A percentile compares a stretch with the other conserved stretches of the same genome.
These are phyloP conservation scores for Lophius piscatorius DNA, from an alignment of 2,113 vertebrate species.

Conservation along the genomic window DNA sequence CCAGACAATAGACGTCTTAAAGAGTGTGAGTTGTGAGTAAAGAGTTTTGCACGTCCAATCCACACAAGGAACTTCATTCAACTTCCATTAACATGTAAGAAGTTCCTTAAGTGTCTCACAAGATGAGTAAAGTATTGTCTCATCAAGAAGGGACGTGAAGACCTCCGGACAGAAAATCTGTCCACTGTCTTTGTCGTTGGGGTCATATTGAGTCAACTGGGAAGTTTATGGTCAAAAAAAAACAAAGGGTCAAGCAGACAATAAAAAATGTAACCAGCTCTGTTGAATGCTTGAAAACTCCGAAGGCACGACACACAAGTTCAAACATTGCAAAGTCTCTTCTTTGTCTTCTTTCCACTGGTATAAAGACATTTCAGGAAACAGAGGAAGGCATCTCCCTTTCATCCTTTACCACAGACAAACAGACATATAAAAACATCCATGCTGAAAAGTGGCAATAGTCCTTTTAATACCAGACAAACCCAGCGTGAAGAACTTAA, in stretches of 20 bases:
- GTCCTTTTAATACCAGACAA: conserved; percentile 78
- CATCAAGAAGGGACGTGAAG: conserved; percentile 8
- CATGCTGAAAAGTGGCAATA: conserved; percentile 74
- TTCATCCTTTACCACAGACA: conserved; percentile 80
- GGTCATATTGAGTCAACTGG: conserved; percentile 49
- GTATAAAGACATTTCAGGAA: conserved; percentile 70
- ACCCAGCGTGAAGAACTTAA: conserved; percentile 77
- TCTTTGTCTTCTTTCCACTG: conserved; percentile 64
- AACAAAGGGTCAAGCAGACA: conserved; percentile 43
- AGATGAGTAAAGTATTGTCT: conserved; percentile 8
- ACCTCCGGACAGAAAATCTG: conserved; percentile 18
- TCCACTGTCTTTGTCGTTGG: conserved; percentile 21
- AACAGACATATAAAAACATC: conserved; percentile 81
- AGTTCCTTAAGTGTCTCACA: neutral
- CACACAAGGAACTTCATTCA: conserved; percentile 3
- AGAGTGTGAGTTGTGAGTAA: conserved; percentile 21
- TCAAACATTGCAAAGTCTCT: conserved; percentile 60
- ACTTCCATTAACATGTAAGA: neutral
- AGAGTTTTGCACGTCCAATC: neutral
- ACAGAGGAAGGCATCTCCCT: conserved; percentile 69
- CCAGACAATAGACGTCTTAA: conserved; percentile 30
- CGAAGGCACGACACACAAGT: conserved; percentile 59
- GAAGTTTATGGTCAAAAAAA: conserved; percentile 52
- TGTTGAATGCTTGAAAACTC: conserved; percentile 47
- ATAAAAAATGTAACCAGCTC: conserved; percentile 63